Base-by-base conservation (phyloP, 2,888 invertebrate species). In the Leucophora obtusa region DNA sequence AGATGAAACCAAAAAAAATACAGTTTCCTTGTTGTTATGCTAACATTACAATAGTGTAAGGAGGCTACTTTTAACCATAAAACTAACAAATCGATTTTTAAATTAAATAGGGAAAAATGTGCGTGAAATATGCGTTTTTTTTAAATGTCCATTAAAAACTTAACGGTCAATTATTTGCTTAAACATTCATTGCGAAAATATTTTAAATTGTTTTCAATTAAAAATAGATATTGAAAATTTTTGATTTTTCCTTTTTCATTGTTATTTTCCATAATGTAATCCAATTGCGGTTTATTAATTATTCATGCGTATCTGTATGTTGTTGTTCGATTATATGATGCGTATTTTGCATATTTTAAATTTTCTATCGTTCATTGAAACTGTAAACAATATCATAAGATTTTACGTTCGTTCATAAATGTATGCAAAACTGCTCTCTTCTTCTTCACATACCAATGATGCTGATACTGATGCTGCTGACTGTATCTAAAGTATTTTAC, bases 291-390 rank as follows among this genome's bases (percentile, higher is more conserved):
- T 74, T 80, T 75, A 74, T 78, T 72, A 77, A 56, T 81, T 77
- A 81, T 74, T 81, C 77, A 81, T 70, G 77, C 77, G 54, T 70
- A 60, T 70, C 73, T 72, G 33, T 68, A 47, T n/a, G 43, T n/a
- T 47, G 43, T 5, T 47, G 43, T 10, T 38, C 14, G 38, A 14
- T 38, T 38, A 54, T 68, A 58, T 60, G 51, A 59, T 77, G 65
- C 59, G 43, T 81, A 28, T 28, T 72, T 69, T 74, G 70, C 73
- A 77, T 81, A 77, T 81, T 81, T 77, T 50, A 70, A 73, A 77
- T 81, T 62, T 81, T 81, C 73, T 63, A 70, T 73, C 77, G 73
- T 81, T 74, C 81, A 77, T 62, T 81, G 81, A 66, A 77, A 74
- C 73, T 38, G 65, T 56, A 77, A 81, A 47, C 43, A 47, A 47